Percentiles rank a stretch among this genome's conserved stretches.
phyloP scores from a whole-genome alignment of 2,113 vertebrate genomes.

The Percopsis transmontana region DNA sequence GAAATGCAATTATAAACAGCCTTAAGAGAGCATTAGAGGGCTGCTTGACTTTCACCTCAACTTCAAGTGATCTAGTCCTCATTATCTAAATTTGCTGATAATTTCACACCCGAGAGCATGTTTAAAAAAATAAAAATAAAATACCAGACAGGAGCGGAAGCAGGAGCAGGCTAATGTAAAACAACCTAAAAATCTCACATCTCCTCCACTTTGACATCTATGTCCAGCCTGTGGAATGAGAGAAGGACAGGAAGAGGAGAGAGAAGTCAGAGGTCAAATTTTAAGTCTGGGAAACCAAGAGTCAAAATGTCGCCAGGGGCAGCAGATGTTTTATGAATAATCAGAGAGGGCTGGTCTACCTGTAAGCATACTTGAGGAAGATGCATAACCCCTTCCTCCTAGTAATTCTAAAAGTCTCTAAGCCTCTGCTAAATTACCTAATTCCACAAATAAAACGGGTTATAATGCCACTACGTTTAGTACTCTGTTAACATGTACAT shows the following conservation, averaged over 20 bases:
- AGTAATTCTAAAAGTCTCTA: too few species aligned
- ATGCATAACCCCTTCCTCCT: too few species aligned
- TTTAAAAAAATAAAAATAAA: not conserved
- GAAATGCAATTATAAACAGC: constrained; percentile 49
- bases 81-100: constrained; percentile 33
- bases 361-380: too few species aligned
- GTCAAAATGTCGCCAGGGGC: too few species aligned
- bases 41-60: constrained; percentile 42
- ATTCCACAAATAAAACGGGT: too few species aligned
- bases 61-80: constrained; percentile 16
- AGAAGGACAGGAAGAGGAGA: not conserved
- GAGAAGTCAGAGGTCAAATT: not conserved
- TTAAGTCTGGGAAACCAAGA: too few species aligned
- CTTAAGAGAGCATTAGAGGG: constrained; percentile 30
- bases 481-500: constrained; percentile 1
- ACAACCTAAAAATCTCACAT: constrained; percentile 5
- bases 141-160: not conserved
- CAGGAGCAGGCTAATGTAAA: constrained; percentile 4
- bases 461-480: not conserved
- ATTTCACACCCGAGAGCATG: constrained; percentile 8
- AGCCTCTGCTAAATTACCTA: too few species aligned
- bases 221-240: not conserved
- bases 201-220: constrained; percentile 18
- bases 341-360: too few species aligned
- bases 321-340: too few species aligned